These are phyloP conservation scores for Rhabdomys dilectus DNA, from an alignment of 2,113 vertebrate species.

Conservation along the genomic window DNA sequence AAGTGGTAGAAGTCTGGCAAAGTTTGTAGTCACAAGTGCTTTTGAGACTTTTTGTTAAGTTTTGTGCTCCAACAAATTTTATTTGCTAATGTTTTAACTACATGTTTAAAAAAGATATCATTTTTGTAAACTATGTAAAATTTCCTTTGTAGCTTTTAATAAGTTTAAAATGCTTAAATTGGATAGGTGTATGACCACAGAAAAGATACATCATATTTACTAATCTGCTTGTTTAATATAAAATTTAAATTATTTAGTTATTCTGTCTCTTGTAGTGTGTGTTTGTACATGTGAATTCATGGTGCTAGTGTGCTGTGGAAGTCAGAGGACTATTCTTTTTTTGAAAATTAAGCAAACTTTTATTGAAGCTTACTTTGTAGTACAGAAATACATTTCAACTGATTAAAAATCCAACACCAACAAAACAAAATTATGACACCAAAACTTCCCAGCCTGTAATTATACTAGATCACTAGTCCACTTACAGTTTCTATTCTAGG, in stretches of 20 bases:
- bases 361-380: slow-evolving; percentile 79
- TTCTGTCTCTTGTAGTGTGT: not conserved
- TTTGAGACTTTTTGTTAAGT: not conserved
- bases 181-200: not conserved
- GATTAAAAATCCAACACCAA: slow-evolving; percentile 89
- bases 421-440: not conserved
- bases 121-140: not conserved
- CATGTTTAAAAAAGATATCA: not conserved
- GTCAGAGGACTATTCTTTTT: not conserved
- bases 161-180: slow-evolving; percentile 10
- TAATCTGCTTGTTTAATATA: not conserved
- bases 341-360: slow-evolving; percentile 74
- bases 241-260: not conserved
- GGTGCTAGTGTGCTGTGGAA: not conserved
- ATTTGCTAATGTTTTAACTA: not conserved
- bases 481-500: slow-evolving; percentile 81
- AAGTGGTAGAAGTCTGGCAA: not conserved
- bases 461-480: slow-evolving; percentile 80
- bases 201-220: not conserved
- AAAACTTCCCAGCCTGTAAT: slow-evolving; percentile 40
- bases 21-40: not conserved
- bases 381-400: slow-evolving; percentile 88
- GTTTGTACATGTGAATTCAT: not conserved
- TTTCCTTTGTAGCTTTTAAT: not conserved
- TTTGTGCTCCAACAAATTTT: not conserved